Evolutionary conservation across 2,888 invertebrate species (phyloP).

Genomic region (Hofmannophila pseudospretella): DNA sequence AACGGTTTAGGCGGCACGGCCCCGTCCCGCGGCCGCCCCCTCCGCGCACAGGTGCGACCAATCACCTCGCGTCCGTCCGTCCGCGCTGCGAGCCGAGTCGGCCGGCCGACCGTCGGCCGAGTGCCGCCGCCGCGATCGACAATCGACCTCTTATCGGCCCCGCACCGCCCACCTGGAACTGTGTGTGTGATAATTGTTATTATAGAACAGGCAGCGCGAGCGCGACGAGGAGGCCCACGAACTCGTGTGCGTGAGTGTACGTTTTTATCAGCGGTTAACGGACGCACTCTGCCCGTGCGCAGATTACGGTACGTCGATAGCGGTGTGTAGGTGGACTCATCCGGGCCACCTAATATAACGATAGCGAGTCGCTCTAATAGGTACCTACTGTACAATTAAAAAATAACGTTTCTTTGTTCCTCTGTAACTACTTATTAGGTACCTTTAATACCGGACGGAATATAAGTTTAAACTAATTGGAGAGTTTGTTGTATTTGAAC

Average conservation of each 20-base stretch:
- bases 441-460: too few species aligned
- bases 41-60: slow-evolving; percentile 56
- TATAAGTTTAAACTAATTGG: too few species aligned
- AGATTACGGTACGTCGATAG: slow-evolving; percentile 34
- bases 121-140: slow-evolving; percentile 25
- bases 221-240: slow-evolving; percentile 41
- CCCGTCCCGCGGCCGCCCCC: too few species aligned
- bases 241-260: slow-evolving; percentile 39
- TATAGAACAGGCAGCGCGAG: slow-evolving; percentile 40
- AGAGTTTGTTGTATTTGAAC: too few species aligned
- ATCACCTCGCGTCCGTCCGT: slow-evolving; percentile 39
- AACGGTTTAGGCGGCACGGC: slow-evolving; percentile 24
- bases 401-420: neutral
- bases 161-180: slow-evolving; percentile 26
- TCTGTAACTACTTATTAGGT: too few species aligned
- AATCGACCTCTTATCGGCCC: slow-evolving; percentile 41
- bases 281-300: slow-evolving; percentile 56
- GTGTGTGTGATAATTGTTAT: slow-evolving; percentile 52
- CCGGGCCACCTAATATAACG: slow-evolving; percentile 43
- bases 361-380: slow-evolving; percentile 8
- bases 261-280: slow-evolving; percentile 62
- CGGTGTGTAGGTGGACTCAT: slow-evolving; percentile 55
- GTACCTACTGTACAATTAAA: neutral
- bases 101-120: neutral
- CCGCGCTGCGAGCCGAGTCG: too few species aligned